Conservation (phyloP, 2,888 invertebrate genomes). For the Nephrotoma flavescens region DNA sequence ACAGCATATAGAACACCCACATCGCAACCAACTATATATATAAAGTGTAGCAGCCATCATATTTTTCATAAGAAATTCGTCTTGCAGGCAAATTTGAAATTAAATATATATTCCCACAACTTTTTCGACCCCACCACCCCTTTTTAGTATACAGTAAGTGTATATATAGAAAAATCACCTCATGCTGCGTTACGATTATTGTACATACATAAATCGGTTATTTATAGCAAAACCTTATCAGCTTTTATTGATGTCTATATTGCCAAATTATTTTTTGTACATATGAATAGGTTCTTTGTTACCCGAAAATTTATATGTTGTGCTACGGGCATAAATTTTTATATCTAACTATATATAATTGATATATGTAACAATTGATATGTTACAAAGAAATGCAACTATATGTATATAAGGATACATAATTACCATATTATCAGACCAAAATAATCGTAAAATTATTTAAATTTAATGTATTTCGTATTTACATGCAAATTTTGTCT, state of each 20-base stretch:
- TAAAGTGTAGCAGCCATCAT: neutral
- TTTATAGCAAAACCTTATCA: no score
- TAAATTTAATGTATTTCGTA: neutral
- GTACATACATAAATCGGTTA: no score
- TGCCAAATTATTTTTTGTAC: no score
- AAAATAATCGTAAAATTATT: neutral
- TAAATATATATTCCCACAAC: neutral
- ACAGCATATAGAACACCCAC: neutral
- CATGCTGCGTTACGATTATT: no score
- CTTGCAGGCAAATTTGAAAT: neutral
- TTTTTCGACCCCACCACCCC: neutral
- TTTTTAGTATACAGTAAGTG: no score
- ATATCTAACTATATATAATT: no score
- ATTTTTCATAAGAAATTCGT: neutral
- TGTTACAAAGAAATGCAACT: neutral
- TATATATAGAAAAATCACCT: no score
- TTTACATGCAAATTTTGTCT: neutral
- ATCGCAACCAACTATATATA: neutral
- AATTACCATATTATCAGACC: neutral
- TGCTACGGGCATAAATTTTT: no score
- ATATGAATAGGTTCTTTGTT: no score
- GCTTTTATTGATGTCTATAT: no score
- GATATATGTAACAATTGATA: no score
- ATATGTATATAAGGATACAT: neutral
- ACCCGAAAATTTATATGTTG: no score